A percentile compares a stretch with the other conserved stretches of the same genome.
Conservation (phyloP, 2,113 vertebrate genomes). For the Aegypius monachus region DNA sequence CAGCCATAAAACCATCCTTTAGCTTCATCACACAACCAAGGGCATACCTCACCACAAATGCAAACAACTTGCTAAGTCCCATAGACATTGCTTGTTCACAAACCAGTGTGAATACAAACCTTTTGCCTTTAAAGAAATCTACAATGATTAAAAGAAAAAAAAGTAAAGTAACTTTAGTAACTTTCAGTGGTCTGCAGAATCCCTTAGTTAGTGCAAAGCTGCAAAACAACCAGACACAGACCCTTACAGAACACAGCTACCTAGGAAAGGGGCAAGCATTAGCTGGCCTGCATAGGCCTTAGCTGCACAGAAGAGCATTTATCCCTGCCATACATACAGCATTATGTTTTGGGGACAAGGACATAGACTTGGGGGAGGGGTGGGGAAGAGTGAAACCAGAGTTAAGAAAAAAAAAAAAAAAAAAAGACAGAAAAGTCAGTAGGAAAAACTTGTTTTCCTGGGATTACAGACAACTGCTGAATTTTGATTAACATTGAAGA, state of each 20-base stretch:
- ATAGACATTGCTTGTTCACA: neutral
- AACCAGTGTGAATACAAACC: neutral
- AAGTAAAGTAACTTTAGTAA: neutral
- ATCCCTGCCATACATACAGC: neutral
- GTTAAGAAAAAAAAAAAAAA: neutral
- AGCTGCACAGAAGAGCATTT: neutral
- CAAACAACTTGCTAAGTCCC: neutral
- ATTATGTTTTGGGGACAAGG: neutral
- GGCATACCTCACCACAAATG: neutral
- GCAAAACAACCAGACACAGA: neutral
- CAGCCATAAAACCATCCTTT: neutral
- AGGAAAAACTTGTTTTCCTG: neutral
- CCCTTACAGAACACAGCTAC: neutral
- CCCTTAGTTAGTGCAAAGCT: neutral
- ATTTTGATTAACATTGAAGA: neutral
- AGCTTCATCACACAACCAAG: neutral
- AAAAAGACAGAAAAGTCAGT: neutral
- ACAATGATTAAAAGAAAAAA: neutral
- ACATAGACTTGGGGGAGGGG: fast-evolving
- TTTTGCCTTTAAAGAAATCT: neutral
- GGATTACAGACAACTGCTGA: neutral
- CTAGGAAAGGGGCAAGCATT: neutral
- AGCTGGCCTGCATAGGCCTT: neutral
- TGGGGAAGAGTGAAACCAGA: neutral
- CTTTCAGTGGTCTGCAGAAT: neutral